A percentile compares a stretch with the other conserved stretches of the same genome.
Evolutionary conservation across 1,140 invertebrate species (phyloP).

Genomic region (Drosophila equinoxialis): DNA sequence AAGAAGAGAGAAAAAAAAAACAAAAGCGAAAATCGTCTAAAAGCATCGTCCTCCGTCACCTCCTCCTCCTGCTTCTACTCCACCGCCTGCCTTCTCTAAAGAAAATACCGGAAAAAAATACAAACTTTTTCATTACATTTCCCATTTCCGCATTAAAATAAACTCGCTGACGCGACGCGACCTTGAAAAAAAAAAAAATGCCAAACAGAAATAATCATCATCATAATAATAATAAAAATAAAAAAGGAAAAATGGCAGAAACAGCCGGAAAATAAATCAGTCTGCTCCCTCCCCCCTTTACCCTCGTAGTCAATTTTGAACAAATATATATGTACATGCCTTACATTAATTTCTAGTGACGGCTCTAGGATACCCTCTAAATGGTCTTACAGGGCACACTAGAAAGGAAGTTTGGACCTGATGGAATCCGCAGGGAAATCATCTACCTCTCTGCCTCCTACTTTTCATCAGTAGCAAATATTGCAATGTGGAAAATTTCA

Average conservation of each 20-base stretch:
- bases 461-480: no score
- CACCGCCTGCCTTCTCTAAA: background rate
- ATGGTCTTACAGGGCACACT: no score
- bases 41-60: constrained; percentile 15
- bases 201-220: constrained; percentile 76
- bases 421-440: no score
- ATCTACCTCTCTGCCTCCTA: no score
- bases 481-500: no score
- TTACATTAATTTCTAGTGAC: constrained; percentile 18
- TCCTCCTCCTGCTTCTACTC: no score
- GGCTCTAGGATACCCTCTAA: background rate
- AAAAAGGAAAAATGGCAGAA: constrained; percentile 56
- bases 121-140: constrained; percentile 79
- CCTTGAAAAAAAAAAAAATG: constrained; percentile 59
- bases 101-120: constrained; percentile 18
- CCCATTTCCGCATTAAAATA: constrained; percentile 71
- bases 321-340: background rate
- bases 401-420: no score
- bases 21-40: constrained; percentile 32
- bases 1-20: constrained; percentile 16
- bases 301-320: background rate
- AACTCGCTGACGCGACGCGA: constrained; percentile 63
- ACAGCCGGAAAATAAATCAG: constrained; percentile 76
- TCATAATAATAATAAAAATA: constrained; percentile 67
- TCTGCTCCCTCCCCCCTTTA: constrained; percentile 32